Evolutionary conservation across 2,888 invertebrate genomes (phyloP), one percentile per base, ranked within the genome.

Genomic region (Platypus cylindrus): DNA sequence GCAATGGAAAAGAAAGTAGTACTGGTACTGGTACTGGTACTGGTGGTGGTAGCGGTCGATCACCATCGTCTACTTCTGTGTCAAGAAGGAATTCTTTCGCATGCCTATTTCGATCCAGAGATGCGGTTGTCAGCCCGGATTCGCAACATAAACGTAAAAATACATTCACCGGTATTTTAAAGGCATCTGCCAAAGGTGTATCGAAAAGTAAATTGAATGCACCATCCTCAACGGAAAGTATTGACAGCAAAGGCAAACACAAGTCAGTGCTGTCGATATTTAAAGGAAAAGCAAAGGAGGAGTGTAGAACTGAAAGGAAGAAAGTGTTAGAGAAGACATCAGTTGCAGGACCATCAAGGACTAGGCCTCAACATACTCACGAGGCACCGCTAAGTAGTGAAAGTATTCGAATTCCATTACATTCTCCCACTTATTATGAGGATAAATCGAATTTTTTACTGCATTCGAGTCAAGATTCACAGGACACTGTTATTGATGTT

Each of bases 31-130:
- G n/a, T n/a, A n/a, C n/a, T n/a, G n/a, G n/a, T n/a, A n/a, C n/a
- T n/a, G n/a, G n/a, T n/a, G n/a, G n/a, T n/a, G n/a, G n/a, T n/a
- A n/a, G n/a, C n/a, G 50, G 54, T 39, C 55, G 56, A 41, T 51
- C 60, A 37, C 68, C 70, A 7, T 83, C 84, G 1, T 84, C 85
- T 2, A 83, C 84, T 1, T 68, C 71, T 0, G 67, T 73, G 1
- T 83, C 84, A 0, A 68, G 85, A 23, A 82, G 83, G 57, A 83
- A 80, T 48, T 85, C 84, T 18, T 83, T 85, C 53, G 78, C 81
- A 37, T 83, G 83, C 3, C 60, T 86, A 26, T 86, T 86, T 53
- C 76, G 78, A 56, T 76, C 80, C 44, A 75, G 75, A 47, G 79
- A 75, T 49, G 70, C 70, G 13, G 69, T 71, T 37, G 67, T 70